Evolutionary conservation across 2,797 vertebrate species (phyloP), one percentile per base, ranked within the genome.

Genomic region (Hippoglossus hippoglossus): DNA sequence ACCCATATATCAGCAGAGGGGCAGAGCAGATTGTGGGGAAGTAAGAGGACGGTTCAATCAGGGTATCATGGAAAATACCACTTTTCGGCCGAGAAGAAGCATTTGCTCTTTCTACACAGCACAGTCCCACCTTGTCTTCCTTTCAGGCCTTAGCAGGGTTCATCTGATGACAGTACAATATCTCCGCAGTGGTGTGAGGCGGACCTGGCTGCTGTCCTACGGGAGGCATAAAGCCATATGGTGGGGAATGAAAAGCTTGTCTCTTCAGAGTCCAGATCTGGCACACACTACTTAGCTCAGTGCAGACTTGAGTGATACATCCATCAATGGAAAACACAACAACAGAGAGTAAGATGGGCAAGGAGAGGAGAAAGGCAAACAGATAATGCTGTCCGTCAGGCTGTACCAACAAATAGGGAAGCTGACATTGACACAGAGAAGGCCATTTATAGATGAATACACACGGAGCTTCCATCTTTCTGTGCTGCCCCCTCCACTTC

Each of bases 1-100:
- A 78, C 77, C 68, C 69, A 86, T 85, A 81, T 84, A 87, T 89
- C 83, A 82, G 64, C 26, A 73, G 55, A 80, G 63, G 26, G 61
- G 51, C 60, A 12, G 68, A 71, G 68, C 55, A 11, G 61, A 73
- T 36, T 60, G 54, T 24, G 64, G 65, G 31, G 63, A 75, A 39
- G 62, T 64, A 59, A 57, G 66, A 55, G 58, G 58, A 47, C 18
- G 1, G 72, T 57, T 80, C 50, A 81, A 19, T 62, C 18, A 55
- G 7, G 58, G 56, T 55, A 58, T 75, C 60, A 56, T 54, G 26
- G 67, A 78, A 80, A 71, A 72, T 63, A 41, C 28, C 13, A 71
- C 54, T 60, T 61, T 64, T 49, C 28, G 53, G 16, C 15, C 54
- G 5, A 66, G 57, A 8, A 6, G 18, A 19, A 6, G 44, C 44